These are phyloP conservation scores for Lamellibrachia satsuma DNA, from an alignment of 2,888 invertebrate genomes.

Conservation along the genomic window DNA sequence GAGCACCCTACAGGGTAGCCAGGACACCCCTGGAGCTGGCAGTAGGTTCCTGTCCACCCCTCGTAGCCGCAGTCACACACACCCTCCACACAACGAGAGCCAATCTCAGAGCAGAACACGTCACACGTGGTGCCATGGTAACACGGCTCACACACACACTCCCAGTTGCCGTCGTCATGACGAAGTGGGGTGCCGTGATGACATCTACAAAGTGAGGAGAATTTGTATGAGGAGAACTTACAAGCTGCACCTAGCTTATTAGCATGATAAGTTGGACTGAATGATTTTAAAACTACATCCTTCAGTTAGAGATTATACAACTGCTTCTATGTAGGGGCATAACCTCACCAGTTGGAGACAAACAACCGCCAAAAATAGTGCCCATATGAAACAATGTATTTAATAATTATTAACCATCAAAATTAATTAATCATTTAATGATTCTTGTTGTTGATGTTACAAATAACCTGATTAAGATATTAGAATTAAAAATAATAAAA, in stretches of 20 bases:
- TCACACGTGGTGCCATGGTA: slow-evolving; percentile 50
- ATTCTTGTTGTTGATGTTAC: too few species aligned
- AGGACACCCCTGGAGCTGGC: slow-evolving; percentile 31
- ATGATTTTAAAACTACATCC: too few species aligned
- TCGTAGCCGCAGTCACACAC: slow-evolving; percentile 40
- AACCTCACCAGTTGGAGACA: too few species aligned
- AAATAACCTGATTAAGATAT: background rate
- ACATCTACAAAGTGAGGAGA: slow-evolving; percentile 36
- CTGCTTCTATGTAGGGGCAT: too few species aligned
- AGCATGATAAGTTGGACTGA: too few species aligned
- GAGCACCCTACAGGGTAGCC: slow-evolving; percentile 29
- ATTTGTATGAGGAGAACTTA: background rate
- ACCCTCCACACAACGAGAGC: slow-evolving; percentile 14
- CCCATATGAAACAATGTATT: background rate
- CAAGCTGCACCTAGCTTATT: background rate
- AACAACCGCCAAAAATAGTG: background rate
- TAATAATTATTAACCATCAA: too few species aligned
- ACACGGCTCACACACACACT: slow-evolving; percentile 48
- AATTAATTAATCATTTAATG: too few species aligned
- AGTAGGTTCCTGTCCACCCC: slow-evolving; percentile 32
- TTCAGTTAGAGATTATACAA: too few species aligned
- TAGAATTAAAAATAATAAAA: background rate
- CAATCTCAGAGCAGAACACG: slow-evolving; percentile 27
- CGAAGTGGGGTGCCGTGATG: slow-evolving; percentile 38
- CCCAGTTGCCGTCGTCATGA: slow-evolving; percentile 40